Conservation (phyloP, 2,113 vertebrate genomes). For the Camelus bactrianus region DNA sequence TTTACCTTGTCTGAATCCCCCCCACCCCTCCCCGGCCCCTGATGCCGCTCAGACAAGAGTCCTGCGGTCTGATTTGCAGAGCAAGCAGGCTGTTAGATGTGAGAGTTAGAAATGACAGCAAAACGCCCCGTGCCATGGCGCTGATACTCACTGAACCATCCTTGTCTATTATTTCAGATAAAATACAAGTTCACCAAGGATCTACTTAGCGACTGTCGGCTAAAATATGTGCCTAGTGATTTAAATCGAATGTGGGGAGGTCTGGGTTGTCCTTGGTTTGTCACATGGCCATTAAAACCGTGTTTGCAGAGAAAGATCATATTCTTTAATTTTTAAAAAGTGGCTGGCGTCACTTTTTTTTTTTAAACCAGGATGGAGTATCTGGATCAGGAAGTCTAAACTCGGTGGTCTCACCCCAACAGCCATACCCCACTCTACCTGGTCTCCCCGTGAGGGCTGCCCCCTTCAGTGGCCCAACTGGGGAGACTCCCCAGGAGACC, state of each 20-base stretch:
- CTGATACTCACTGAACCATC: constrained; percentile 65
- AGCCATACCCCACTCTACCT: background rate
- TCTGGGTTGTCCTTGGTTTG: background rate
- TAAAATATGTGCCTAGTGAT: background rate
- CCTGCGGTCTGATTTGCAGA: background rate
- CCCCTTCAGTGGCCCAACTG: background rate
- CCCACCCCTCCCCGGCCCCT: background rate
- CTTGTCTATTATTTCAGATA: constrained; percentile 43
- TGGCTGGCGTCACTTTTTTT: no score
- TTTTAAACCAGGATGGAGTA: background rate
- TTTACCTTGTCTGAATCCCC: background rate
- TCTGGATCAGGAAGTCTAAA: background rate
- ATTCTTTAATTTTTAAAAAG: background rate
- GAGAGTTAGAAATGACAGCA: constrained; percentile 46
- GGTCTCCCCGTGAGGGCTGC: background rate
- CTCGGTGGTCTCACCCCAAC: background rate
- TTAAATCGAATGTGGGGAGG: background rate
- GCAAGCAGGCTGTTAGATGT: constrained; percentile 64
- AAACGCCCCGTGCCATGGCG: background rate
- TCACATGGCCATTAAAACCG: background rate
- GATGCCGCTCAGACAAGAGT: constrained; percentile 38
- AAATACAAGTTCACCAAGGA: background rate
- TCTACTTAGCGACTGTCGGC: background rate
- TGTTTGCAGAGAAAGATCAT: background rate
- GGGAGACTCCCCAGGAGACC: background rate